Evolutionary conservation across 2,113 vertebrate species (phyloP), one percentile per base, ranked within the genome.

Genomic region (Chelonoidis abingdonii): DNA sequence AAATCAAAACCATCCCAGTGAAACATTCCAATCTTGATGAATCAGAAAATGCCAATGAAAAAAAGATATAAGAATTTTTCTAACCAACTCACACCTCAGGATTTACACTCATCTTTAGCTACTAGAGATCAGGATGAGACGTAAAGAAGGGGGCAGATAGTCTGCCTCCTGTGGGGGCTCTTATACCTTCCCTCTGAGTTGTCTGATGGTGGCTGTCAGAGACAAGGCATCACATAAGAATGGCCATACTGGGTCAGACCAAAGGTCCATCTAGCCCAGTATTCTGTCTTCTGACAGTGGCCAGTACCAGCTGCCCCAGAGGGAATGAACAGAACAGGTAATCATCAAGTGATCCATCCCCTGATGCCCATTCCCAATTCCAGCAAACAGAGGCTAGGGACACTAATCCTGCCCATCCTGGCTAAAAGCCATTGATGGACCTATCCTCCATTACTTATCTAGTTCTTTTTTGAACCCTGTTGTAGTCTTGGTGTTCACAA

Each of bases 291-390:
- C 49, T 52, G 19, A 53, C 6, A 53, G 52, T 53, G 52, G 52
- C 52, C 56, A 22, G 27, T 57, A 10, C 24, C 56, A 57, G 10
- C 25, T 27, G 1, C 65, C 78, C n/a, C 57, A 87, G 76, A 31
- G 56, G 84, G 41, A 81, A 96, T 72, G 69, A 93, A 56, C 49
- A 24, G 76, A 62, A 90, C 92, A 52, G 56, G 56, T 86, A 95
- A 93, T 50, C 94, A 93, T 50, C 49, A 29, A 91, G 49, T 19
- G 44, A 57, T 56, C 94, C 9, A 72, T 89, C 83, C 49, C 5
- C 53, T 54, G 27, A 13, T 29, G 11, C 25, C 57, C 12, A 62
- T 62, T 29, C 57, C 57, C 57, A 62, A 13, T 14, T 62, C 57
- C 31, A 27, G 56, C 24, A 57, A 57, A 62, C 57, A 31, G 5